Evolutionary conservation across 2,888 invertebrate genomes (phyloP), one percentile per base, ranked within the genome.

Genomic region (Dione vanillae): DNA sequence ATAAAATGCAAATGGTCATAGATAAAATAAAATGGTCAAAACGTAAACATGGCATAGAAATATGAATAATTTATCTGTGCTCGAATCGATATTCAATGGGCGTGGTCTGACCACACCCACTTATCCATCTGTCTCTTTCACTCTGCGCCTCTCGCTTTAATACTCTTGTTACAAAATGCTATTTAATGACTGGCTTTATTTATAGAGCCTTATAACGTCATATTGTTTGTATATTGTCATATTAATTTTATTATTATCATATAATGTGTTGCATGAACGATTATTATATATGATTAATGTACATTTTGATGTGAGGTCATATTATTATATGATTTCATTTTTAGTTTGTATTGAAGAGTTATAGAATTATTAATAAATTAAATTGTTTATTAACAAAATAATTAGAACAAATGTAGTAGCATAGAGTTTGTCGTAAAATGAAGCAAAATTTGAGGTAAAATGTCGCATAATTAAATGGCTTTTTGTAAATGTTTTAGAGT

Each of bases 21-120:
- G 66, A 70, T 72, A 74, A 67, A 69, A 71, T 69, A 40, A 56
- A 56, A 56, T 56, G 37, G 70, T 72, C 70, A 62, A 65, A 59
- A 62, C 78, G 79, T 75, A 78, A 77, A 76, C 75, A 78, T 78
- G 78, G 78, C 78, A 83, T 86, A 86, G 86, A 78, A 87, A 85
- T 91, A 90, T 91, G 90, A 90, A 91, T 91, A 90, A 90, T 88
- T 90, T 87, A 90, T 85, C 78, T 76, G 70, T 71, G 72, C 73
- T 74, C 72, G 78, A 80, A 89, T 91, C 91, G 87, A 91, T 91
- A 86, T 73, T 67, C 74, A 74, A 79, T 78, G 76, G 91, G 91
- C 91, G 90, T 89, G 89, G 83, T 76, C 41, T n/a, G 78, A 77
- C 81, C 84, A 81, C 83, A 85, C 83, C 73, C 73, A 70, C 72